phyloP scores from a whole-genome alignment of 2,888 invertebrate species.

The Thereva nobilitata region DNA sequence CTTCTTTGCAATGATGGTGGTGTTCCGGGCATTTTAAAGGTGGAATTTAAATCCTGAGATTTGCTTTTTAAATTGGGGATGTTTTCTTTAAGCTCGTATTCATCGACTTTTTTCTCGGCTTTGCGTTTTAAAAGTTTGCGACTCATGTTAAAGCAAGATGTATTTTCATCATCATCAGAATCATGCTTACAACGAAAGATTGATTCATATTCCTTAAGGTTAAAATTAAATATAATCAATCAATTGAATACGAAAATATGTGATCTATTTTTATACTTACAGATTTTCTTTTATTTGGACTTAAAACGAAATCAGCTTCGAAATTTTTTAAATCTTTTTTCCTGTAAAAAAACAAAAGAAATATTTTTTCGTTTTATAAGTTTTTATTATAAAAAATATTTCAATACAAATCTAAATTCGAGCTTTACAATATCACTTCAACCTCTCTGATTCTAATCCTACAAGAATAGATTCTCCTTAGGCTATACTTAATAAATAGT shows the following conservation, averaged over 20 bases:
- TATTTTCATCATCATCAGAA: constrained; percentile 49
- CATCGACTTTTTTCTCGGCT: background rate
- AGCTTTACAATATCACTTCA: no score
- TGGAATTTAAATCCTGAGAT: background rate
- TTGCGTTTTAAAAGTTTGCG: constrained; percentile 6
- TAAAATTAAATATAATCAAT: background rate
- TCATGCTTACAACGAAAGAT: constrained; percentile 54
- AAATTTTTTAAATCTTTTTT: constrained; percentile 63
- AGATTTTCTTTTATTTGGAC: constrained; percentile 60
- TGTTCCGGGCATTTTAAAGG: constrained; percentile 32
- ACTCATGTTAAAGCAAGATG: constrained; percentile 46
- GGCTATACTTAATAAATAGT: no score
- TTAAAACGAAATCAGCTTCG: constrained; percentile 60
- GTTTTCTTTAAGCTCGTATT: no score
- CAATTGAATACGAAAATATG: background rate
- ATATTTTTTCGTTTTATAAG: background rate
- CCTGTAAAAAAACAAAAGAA: constrained; percentile 45
- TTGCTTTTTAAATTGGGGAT: no score
- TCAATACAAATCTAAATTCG: no score
- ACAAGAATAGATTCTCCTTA: no score
- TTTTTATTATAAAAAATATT: background rate
- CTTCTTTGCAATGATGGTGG: constrained; percentile 5
- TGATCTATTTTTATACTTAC: constrained; percentile 49
- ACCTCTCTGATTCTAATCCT: no score
- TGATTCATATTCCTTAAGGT: constrained; percentile 53